Conservation (phyloP, 1,140 invertebrate genomes). For the Drosophila hydei region DNA sequence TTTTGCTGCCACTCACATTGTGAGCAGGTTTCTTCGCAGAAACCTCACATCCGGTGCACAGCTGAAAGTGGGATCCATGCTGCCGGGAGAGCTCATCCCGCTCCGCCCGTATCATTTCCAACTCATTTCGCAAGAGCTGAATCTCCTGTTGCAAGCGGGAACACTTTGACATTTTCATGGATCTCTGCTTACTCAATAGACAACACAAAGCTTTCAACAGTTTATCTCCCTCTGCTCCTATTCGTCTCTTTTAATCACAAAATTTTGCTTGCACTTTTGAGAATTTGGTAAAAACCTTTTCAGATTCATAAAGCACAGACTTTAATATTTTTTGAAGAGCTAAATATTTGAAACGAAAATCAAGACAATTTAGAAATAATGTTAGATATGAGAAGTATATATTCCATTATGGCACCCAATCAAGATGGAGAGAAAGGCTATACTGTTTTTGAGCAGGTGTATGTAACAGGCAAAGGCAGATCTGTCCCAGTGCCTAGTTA, state of each 20-base stretch:
- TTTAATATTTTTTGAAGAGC: neutral
- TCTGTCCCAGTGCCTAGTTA: too few species aligned
- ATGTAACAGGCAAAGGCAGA: too few species aligned
- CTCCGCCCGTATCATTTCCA: constrained; percentile 7
- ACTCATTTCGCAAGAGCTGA: constrained; percentile 23
- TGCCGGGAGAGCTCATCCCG: constrained; percentile 20
- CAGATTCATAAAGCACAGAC: neutral
- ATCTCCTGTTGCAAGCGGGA: constrained; percentile 43
- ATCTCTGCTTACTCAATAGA: neutral
- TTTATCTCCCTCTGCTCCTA: neutral
- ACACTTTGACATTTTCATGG: constrained; percentile 30
- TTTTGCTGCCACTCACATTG: too few species aligned
- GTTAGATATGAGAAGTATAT: too few species aligned
- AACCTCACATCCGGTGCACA: neutral
- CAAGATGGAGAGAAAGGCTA: too few species aligned
- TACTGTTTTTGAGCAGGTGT: too few species aligned
- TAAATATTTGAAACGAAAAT: neutral
- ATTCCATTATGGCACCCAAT: too few species aligned
- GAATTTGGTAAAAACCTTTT: constrained; percentile 13
- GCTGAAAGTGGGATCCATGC: constrained; percentile 3
- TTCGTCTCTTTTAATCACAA: neutral
- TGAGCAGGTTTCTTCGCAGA: too few species aligned
- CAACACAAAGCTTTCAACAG: neutral
- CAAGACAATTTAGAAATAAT: neutral
- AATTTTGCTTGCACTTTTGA: constrained; percentile 40